Evolutionary conservation across 2,113 vertebrate species (phyloP), one percentile per base, ranked within the genome.

Genomic region (Corythoichthys haematopterus): DNA sequence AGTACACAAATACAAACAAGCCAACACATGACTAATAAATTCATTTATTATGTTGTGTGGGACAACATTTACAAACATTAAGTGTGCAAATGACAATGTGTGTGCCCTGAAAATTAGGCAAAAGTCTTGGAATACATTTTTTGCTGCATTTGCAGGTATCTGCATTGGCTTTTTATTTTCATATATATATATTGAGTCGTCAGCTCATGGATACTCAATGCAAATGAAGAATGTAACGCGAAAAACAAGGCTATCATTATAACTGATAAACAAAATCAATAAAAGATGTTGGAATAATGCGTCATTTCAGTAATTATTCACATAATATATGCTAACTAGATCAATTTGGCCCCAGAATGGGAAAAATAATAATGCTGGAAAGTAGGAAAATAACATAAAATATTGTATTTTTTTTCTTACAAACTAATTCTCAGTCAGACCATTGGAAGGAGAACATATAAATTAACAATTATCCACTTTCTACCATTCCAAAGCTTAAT

Each of bases 351-450:
- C 76, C 35, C 64, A 58, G 35, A 13, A 5, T 11, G 47, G 37
- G 47, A 78, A 63, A 65, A 64, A 56, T 68, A 64, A 76, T 83
- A 60, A 76, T 88, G 84, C 85, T 87, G 78, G 90, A 77, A 83
- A 69, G 68, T 73, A 86, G 78, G 80, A 87, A 76, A 79, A 75
- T 80, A 87, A 87, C 72, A 80, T 79, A 77, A 83, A 87, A 88
- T 79, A 80, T 66, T 82, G 81, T 88, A 75, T 80, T 80, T 85
- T 64, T 89, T 76, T 80, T 80, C 84, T 64, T 89, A 90, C 80
- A 91, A 89, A 86, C 53, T 53, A 58, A 86, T 85, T 80, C 68
- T 73, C 53, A 85, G 88, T 89, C 85, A 90, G 83, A 90, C 84
- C 86, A 90, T 89, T 80, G 58, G 70, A 87, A 68, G 40, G 36